A percentile compares a stretch with the other conserved stretches of the same genome.
These are phyloP conservation scores for Hemibagrus wyckioides DNA, from an alignment of 2,113 vertebrate genomes.

Conservation along the genomic window DNA sequence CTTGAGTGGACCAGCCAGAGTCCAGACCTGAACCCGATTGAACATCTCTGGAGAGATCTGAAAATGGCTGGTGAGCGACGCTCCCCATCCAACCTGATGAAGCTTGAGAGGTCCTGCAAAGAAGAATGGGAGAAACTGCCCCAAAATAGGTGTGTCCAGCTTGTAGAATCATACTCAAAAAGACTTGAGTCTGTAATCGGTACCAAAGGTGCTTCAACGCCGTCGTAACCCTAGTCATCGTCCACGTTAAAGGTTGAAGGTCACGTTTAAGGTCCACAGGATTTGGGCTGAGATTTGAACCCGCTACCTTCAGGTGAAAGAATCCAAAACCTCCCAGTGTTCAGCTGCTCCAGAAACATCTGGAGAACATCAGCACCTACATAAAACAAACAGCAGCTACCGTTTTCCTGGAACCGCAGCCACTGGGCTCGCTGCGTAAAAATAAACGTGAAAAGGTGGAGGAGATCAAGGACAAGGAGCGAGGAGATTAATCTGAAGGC, in stretches of 20 bases:
- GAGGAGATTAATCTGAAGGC: conserved; percentile 10
- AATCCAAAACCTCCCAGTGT: background rate
- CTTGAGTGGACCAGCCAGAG: no score
- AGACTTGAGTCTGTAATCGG: no score
- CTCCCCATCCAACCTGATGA: no score
- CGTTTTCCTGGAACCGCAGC: conserved; percentile 39
- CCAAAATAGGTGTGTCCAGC: no score
- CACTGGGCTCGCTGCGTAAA: conserved; percentile 23
- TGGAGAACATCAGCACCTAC: conserved; percentile 51
- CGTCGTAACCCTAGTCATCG: no score
- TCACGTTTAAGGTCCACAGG: background rate
- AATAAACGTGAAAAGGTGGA: conserved; percentile 32
- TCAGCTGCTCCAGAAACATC: conserved; percentile 37
- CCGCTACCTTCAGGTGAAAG: background rate
- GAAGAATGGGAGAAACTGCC: no score
- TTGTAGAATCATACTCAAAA: no score
- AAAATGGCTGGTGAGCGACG: no score
- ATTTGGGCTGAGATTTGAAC: conserved; percentile 3
- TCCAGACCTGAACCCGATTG: no score
- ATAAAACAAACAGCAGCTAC: conserved; percentile 54
- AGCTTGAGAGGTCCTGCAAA: no score
- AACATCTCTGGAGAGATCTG: no score
- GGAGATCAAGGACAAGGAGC: background rate
- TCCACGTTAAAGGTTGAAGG: background rate
- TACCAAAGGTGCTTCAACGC: no score